Base-by-base conservation (phyloP, 2,888 invertebrate genomes). In the Rutpela maculata region DNA sequence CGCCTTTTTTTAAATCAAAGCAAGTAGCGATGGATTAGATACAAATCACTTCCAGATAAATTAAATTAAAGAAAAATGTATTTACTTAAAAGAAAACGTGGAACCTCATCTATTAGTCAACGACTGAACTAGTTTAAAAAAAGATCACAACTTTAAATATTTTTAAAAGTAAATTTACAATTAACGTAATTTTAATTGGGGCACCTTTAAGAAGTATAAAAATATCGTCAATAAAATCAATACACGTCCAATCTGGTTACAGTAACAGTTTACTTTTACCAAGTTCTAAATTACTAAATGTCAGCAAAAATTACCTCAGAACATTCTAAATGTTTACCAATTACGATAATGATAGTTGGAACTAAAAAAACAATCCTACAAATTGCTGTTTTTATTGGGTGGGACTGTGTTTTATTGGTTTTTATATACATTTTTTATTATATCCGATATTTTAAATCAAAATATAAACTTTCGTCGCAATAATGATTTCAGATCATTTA, bases 341-440 rank as follows among this genome's bases (percentile, higher is more conserved):
- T 50, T 50, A 50, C n/a, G n/a, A 50, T 50, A 50, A 50, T 50
- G 50, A 50, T n/a, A n/a, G 6, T 50, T 50, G 50, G 50, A n/a
- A n/a, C 1, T n/a, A 50, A n/a, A 50, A n/a, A 50, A 50, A 17
- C 15, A n/a, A 17, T 17, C n/a, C 50, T n/a, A 50, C 15, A 2
- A n/a, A 50, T 50, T 50, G 50, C 12, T 50, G 4, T 50, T 15
- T 50, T 50, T 50, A 50, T 50, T 15, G 3, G 4, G 50, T 50
- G 15, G 3, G 6, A 4, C 43, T 15, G 15, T 43, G 7, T 15
- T 9, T 43, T 43, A 15, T 43, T 43, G 1, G 22, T 43, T 43
- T 43, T 4, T 43, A 43, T 43, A 15, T 15, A 43, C 43, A 43
- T n/a, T 43, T 50, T 50, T 0, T n/a, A 17, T 12, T 50, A 50